Evolutionary conservation across 2,888 invertebrate species (phyloP).

Genomic region (Euzetes globulus): DNA sequence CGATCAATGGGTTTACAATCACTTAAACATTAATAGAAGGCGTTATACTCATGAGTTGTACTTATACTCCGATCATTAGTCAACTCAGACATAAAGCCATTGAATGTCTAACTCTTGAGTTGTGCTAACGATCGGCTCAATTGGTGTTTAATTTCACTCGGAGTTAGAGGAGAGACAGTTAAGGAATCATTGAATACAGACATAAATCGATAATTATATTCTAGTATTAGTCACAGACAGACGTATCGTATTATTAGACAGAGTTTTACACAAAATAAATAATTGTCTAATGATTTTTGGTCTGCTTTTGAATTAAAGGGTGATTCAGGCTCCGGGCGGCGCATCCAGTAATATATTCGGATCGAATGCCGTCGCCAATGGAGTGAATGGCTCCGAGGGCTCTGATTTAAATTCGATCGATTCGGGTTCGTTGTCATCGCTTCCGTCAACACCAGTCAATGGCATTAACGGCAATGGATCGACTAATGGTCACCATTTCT

Average conservation of each 20-base stretch:
- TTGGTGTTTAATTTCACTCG: background rate
- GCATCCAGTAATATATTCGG: constrained; percentile 28
- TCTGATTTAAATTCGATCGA: constrained; percentile 31
- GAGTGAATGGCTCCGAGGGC: constrained; percentile 28
- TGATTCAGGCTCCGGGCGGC: constrained; percentile 32
- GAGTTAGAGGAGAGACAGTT: background rate
- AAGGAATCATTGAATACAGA: background rate
- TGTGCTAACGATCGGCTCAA: background rate
- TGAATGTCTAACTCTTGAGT: background rate
- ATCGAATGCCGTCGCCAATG: background rate
- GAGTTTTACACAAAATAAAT: background rate
- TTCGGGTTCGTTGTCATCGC: constrained; percentile 26
- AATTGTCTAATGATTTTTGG: background rate
- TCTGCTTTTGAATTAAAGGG: constrained; percentile 12
- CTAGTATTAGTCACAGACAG: background rate
- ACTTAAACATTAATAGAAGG: background rate
- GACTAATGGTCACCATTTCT: constrained; percentile 25
- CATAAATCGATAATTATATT: constrained; percentile 16
- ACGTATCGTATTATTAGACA: background rate
- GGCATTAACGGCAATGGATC: constrained; percentile 30
- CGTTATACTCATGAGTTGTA: constrained; percentile 2
- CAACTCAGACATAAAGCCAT: background rate
- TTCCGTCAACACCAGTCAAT: constrained; percentile 33
- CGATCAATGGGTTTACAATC: background rate
- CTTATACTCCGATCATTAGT: background rate